Evolutionary conservation across 2,113 vertebrate genomes (phyloP).

Genomic region (Amblyornis subalaris): DNA sequence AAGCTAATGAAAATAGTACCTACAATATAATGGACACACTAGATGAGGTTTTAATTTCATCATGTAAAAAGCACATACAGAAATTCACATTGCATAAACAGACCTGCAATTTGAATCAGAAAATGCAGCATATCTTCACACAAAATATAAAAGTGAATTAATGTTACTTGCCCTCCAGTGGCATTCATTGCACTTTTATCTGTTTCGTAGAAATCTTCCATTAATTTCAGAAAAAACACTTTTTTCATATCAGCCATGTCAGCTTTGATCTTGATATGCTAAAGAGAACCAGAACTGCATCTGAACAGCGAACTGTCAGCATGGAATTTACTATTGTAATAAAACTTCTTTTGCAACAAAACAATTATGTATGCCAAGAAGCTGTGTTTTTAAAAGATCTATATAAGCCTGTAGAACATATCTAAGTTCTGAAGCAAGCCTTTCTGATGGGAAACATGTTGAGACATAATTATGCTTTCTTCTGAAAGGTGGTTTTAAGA

Average conservation of each 20-base stretch:
- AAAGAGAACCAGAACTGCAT: background rate
- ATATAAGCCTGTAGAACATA: background rate
- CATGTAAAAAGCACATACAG: constrained; percentile 48
- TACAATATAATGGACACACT: background rate
- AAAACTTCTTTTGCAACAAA: constrained; percentile 42
- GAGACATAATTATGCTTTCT: background rate
- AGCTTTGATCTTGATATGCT: background rate
- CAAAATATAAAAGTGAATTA: constrained; percentile 66
- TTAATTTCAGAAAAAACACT: constrained; percentile 3
- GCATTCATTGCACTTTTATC: background rate
- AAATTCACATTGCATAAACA: constrained; percentile 42
- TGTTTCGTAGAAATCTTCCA: constrained; percentile 21
- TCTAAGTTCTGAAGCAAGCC: background rate
- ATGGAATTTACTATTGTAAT: background rate
- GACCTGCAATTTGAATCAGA: constrained; percentile 47
- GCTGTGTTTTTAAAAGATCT: background rate
- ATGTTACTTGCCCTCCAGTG: constrained; percentile 30
- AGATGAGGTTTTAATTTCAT: constrained; percentile 46
- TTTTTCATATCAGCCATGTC: background rate
- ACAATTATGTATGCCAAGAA: background rate
- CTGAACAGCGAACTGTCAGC: background rate
- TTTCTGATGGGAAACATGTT: constrained; percentile 8
- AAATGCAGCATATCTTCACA: constrained; percentile 65
- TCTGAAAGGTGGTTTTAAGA: background rate
- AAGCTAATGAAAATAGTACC: constrained; percentile 22